Evolutionary conservation across 2,888 invertebrate genomes (phyloP), one percentile per base, ranked within the genome.

Genomic region (Agrotis exclamationis): DNA sequence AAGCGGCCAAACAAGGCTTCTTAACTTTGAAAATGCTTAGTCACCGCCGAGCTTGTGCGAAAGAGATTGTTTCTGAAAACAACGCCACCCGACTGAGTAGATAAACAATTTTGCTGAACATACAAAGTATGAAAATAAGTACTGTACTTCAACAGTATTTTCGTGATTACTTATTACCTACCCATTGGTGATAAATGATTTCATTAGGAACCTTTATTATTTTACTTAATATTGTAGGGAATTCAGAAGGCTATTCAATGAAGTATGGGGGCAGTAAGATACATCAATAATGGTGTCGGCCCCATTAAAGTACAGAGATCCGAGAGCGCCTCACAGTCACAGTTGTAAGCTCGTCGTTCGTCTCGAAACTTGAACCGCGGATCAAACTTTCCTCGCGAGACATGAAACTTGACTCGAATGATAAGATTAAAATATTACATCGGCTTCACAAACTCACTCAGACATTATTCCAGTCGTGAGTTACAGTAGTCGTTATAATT

Each of bases 381-480:
- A 93, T 93, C 91, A 92, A 94, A 95, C 91, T 94, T 94, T 91
- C 88, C 92, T 92, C 93, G 88, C 89, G 92, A 92, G 93, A 94
- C 94, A 92, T 86, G 92, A 91, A 94, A 94, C 94, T 94, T 92
- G 92, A 93, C 92, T 93, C 90, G 85, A 92, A 91, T 91, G 94
- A 95, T 95, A 94, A 95, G 94, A 95, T 95, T 95, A 95, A 94
- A 95, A 95, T 94, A 93, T 94, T 93, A 94, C 92, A 91, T 91
- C 87, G 90, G 87, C 93, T 93, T 89, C 88, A 84, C 89, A 88
- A 93, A 93, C 92, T 93, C 87, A 84, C 86, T 88, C 86, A 81
- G 88, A 91, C 90, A 91, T 91, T 89, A 90, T 88, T 89, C 86
- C 85, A 84, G 84, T 84, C 84, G 87, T 84, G 82, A 87, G 85